phyloP scores from a whole-genome alignment of 2,888 invertebrate genomes.

The Mythimna ferrago region DNA sequence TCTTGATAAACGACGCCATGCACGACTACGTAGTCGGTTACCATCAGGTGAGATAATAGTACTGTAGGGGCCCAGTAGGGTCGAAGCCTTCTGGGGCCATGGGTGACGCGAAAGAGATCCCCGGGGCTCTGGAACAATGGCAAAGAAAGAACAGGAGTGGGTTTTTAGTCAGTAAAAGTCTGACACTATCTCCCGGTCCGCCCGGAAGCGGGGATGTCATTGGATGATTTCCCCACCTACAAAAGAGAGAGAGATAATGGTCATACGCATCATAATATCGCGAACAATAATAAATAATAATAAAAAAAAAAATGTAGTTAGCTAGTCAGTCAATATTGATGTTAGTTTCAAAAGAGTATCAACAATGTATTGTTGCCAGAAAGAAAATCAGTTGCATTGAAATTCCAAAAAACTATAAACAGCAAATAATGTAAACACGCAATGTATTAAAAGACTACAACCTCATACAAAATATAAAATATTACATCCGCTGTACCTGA shows the following conservation, averaged over 20 bases:
- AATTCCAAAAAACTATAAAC: neutral
- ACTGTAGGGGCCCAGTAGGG: too few relatives aligned
- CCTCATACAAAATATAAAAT: slow-evolving; percentile 42
- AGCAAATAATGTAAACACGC: neutral
- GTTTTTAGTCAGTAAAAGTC: too few relatives aligned
- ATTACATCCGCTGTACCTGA: slow-evolving; percentile 38
- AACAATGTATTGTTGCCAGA: neutral
- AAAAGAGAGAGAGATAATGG: too few relatives aligned
- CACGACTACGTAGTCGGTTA: neutral
- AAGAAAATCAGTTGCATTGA: neutral
- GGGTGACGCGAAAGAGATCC: too few relatives aligned
- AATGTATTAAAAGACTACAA: neutral
- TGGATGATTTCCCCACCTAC: too few relatives aligned
- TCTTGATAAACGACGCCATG: too few relatives aligned
- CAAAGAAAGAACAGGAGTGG: too few relatives aligned
- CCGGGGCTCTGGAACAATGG: too few relatives aligned
- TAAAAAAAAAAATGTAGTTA: neutral
- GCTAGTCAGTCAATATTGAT: neutral
- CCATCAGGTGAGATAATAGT: neutral
- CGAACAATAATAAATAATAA: neutral
- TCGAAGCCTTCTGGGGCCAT: too few relatives aligned
- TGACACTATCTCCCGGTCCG: too few relatives aligned
- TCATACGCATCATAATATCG: neutral
- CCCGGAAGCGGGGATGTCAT: too few relatives aligned
- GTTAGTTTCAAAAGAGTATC: neutral